A percentile compares a stretch with the other conserved stretches of the same genome.
These are phyloP conservation scores for Coryphaenoides rupestris DNA, from an alignment of 2,113 vertebrate genomes.

Conservation along the genomic window DNA sequence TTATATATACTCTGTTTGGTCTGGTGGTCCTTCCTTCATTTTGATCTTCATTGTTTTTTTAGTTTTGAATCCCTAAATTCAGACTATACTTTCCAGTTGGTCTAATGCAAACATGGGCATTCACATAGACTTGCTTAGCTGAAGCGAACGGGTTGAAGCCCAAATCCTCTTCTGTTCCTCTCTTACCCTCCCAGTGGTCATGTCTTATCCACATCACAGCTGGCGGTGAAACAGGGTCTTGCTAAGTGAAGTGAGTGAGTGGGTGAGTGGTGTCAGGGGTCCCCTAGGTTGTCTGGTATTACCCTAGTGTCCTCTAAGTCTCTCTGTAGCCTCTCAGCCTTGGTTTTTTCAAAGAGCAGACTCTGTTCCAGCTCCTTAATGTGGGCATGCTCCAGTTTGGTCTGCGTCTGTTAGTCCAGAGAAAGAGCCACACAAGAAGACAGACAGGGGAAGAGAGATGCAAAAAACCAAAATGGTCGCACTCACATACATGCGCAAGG, in stretches of 20 bases:
- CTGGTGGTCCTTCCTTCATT: too few relatives aligned
- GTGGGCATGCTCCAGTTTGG: conserved; percentile 95
- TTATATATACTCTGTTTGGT: too few relatives aligned
- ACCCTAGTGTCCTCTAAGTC: conserved; percentile 98
- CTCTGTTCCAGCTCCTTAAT: conserved; percentile 96
- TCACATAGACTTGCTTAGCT: too few relatives aligned
- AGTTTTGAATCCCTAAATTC: too few relatives aligned
- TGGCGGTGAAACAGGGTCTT: background rate
- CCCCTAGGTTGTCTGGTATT: conserved; percentile 64
- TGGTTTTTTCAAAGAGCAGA: conserved; percentile 98
- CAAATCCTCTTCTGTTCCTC: too few relatives aligned
- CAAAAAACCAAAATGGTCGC: conserved; percentile 83
- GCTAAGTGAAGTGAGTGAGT: background rate
- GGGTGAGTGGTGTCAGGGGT: too few relatives aligned
- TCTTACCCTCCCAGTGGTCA: too few relatives aligned
- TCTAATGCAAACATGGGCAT: too few relatives aligned
- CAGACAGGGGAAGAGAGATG: conserved; percentile 85
- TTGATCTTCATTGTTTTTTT: too few relatives aligned
- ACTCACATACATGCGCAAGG: conserved; percentile 92
- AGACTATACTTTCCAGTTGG: too few relatives aligned
- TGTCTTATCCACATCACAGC: too few relatives aligned
- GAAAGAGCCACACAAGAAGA: conserved; percentile 71
- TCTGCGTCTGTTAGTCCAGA: conserved; percentile 93
- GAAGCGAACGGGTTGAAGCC: too few relatives aligned
- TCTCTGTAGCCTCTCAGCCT: conserved; percentile 95